These are phyloP conservation scores for Empidonax alnorum DNA, from an alignment of 2,113 vertebrate species.

Conservation along the genomic window DNA sequence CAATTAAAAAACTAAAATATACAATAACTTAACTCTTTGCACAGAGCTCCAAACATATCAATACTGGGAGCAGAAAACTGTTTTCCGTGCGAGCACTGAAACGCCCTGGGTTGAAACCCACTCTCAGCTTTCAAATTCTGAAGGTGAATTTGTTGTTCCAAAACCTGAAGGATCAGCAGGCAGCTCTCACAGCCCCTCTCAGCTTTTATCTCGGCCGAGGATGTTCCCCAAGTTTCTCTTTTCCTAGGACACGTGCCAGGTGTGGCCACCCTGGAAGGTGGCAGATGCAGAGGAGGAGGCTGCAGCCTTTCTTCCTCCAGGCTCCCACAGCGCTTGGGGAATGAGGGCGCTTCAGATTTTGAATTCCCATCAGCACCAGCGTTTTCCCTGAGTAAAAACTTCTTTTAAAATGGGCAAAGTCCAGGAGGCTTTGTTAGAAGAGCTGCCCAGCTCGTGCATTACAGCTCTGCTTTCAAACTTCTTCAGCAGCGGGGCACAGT, in stretches of 20 bases:
- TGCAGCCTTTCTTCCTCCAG: not conserved
- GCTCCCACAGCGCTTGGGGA: not conserved
- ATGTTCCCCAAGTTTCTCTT: not conserved
- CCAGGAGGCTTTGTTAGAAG: constrained; percentile 27
- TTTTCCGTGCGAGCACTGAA: not conserved
- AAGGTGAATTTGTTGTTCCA: constrained; percentile 33
- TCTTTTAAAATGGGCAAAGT: constrained; percentile 3
- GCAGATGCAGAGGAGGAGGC: not conserved
- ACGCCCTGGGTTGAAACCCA: not conserved
- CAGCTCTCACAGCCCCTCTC: not conserved
- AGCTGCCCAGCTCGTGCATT: constrained; percentile 18
- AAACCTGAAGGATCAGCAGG: not conserved
- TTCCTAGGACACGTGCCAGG: not conserved
- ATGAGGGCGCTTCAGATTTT: not conserved
- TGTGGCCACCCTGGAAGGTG: not conserved
- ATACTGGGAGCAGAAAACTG: not conserved
- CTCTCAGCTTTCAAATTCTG: not conserved
- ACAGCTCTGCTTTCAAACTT: not conserved
- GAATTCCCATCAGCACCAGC: constrained; percentile 13
- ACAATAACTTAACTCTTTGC: constrained; percentile 73
- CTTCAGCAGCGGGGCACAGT: not conserved
- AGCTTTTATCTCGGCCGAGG: not conserved
- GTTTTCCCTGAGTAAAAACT: constrained; percentile 2
- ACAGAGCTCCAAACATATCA: constrained; percentile 49
- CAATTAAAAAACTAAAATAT: constrained; percentile 73